Conservation (phyloP, 2,113 vertebrate genomes). For the Malurus elegans region DNA sequence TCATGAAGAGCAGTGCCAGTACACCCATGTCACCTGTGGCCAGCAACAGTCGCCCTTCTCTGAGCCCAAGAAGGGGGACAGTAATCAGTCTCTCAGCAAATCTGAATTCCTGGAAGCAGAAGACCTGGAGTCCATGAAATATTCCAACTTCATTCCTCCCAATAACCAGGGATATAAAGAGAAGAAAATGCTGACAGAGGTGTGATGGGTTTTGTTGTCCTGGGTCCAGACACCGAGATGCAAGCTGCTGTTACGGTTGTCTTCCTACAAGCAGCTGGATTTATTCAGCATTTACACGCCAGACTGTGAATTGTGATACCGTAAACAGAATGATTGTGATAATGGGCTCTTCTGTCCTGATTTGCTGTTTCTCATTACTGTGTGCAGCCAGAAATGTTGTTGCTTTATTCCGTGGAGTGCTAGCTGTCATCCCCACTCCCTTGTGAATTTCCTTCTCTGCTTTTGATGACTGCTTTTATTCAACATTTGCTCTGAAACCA, state of each 20-base stretch:
- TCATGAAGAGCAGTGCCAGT: constrained; percentile 90
- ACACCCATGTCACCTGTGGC: constrained; percentile 91
- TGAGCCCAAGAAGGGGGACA: constrained; percentile 80
- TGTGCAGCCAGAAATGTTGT: constrained; percentile 41
- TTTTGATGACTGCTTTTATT: constrained; percentile 3
- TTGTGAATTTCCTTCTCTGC: background rate
- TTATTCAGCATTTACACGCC: constrained; percentile 35
- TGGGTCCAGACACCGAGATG: background rate
- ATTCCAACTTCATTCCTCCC: constrained; percentile 85
- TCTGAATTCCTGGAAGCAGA: constrained; percentile 83
- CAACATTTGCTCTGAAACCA: background rate
- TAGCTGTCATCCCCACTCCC: constrained; percentile 19
- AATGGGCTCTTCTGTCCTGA: constrained; percentile 37
- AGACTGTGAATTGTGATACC: constrained; percentile 53
- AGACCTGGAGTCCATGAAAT: constrained; percentile 81
- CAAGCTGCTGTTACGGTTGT: background rate
- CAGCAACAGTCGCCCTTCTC: constrained; percentile 81
- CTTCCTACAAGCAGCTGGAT: constrained; percentile 41
- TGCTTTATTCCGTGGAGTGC: constrained; percentile 45
- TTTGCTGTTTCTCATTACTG: constrained; percentile 35
- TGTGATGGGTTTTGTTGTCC: constrained; percentile 73
- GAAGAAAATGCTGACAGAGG: constrained; percentile 87
- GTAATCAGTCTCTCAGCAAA: constrained; percentile 82
- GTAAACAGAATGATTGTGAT: constrained; percentile 58
- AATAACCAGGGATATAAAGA: constrained; percentile 75